These are phyloP conservation scores for Linnaemya tessellans DNA, from an alignment of 2,888 invertebrate genomes.

Conservation along the genomic window DNA sequence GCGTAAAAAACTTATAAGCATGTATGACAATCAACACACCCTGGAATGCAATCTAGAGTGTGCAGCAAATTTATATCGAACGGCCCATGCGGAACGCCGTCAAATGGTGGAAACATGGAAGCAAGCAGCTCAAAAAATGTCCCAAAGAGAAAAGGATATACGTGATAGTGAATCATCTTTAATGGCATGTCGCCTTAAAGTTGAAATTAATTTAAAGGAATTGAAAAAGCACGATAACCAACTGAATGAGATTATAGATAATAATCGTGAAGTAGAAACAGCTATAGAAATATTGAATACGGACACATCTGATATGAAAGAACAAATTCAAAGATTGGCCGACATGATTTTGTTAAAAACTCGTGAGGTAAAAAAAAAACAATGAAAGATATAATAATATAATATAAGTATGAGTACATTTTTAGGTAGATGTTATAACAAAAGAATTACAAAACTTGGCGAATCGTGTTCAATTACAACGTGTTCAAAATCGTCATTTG, in stretches of 20 bases:
- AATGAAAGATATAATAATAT: background rate
- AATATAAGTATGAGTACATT: background rate
- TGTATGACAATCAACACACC: conserved; percentile 84
- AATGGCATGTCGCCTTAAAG: conserved; percentile 75
- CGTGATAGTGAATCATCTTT: conserved; percentile 84
- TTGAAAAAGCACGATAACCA: conserved; percentile 84
- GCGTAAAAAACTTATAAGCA: conserved; percentile 82
- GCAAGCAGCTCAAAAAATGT: conserved; percentile 87
- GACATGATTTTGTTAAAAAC: conserved; percentile 81
- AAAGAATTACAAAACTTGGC: conserved; percentile 80
- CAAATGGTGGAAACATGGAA: conserved; percentile 90
- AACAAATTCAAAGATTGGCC: conserved; percentile 79
- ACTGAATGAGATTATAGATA: conserved; percentile 84
- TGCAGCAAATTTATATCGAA: conserved; percentile 84
- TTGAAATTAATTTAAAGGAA: conserved; percentile 81
- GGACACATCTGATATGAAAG: conserved; percentile 80
- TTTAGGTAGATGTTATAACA: conserved; percentile 78
- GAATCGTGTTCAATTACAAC: conserved; percentile 78
- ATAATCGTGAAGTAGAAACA: conserved; percentile 84
- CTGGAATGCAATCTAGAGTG: conserved; percentile 85
- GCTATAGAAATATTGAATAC: conserved; percentile 82
- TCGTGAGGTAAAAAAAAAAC: conserved; percentile 81
- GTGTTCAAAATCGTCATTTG: conserved; percentile 79
- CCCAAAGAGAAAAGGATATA: conserved; percentile 88
- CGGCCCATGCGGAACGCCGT: conserved; percentile 87